Percentiles rank a stretch among this genome's conserved stretches.
Evolutionary conservation across 1,140 invertebrate genomes (phyloP).

Genomic region (Anoplolepis gracilipes): DNA sequence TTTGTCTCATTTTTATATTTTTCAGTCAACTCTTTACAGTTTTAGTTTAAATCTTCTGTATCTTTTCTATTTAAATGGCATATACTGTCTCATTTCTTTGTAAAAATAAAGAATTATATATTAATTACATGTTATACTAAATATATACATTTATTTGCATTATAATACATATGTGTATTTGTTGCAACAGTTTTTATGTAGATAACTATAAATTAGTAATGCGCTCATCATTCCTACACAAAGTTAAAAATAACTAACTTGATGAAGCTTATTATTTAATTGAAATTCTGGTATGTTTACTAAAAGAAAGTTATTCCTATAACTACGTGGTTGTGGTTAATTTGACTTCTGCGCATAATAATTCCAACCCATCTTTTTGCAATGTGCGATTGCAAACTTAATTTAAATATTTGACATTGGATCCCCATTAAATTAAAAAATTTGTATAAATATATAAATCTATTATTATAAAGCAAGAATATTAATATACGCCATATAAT

Average conservation of each 20-base stretch:
- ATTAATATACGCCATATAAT: too few relatives aligned
- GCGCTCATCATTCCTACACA: not conserved
- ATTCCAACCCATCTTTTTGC: slow-evolving; percentile 97
- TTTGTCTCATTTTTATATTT: too few relatives aligned
- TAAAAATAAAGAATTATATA: not conserved
- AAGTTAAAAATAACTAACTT: slow-evolving; percentile 2
- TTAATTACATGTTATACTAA: not conserved
- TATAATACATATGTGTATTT: slow-evolving; percentile 80
- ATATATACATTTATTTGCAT: slow-evolving; percentile 77
- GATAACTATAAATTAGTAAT: slow-evolving; percentile 5
- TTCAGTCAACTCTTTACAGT: too few relatives aligned
- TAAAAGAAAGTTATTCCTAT: slow-evolving; percentile 99
- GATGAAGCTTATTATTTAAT: slow-evolving; percentile 92
- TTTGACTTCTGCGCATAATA: slow-evolving; percentile 94
- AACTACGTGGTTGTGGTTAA: slow-evolving; percentile 95
- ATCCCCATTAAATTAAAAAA: slow-evolving; percentile 91
- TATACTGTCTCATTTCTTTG: too few relatives aligned
- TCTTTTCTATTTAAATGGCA: too few relatives aligned
- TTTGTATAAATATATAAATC: slow-evolving; percentile 25
- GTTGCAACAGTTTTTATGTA: slow-evolving; percentile 37
- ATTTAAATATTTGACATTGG: slow-evolving; percentile 97
- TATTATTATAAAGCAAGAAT: too few relatives aligned
- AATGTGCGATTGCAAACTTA: slow-evolving; percentile 94
- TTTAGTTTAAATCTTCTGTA: too few relatives aligned
- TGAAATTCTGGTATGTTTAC: slow-evolving; percentile 96